phyloP scores from a whole-genome alignment of 2,113 vertebrate species.

The Ciconia boyciana region DNA sequence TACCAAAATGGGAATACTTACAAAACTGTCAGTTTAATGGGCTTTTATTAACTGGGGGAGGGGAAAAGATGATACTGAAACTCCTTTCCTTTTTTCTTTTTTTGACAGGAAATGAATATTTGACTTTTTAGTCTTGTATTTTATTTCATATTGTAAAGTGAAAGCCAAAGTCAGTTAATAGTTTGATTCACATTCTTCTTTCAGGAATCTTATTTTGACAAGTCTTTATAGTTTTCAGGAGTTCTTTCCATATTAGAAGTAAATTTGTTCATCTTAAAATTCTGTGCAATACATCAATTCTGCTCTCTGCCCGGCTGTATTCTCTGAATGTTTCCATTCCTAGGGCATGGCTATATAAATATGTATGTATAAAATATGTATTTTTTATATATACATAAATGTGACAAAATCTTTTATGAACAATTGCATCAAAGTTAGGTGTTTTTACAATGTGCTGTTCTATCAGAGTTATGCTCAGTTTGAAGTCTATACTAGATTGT shows the following conservation, averaged over 20 bases:
- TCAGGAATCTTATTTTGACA: not conserved
- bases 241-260: not conserved
- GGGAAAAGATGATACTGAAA: not conserved
- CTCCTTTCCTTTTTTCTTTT: no score
- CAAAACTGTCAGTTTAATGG: not conserved
- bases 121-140: not conserved
- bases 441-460: not conserved
- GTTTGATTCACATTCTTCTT: not conserved
- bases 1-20: not conserved
- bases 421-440: not conserved
- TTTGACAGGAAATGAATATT: not conserved
- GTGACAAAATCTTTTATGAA: not conserved
- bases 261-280: not conserved
- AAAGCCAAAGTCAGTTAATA: not conserved
- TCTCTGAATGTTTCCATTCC: not conserved
- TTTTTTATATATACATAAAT: not conserved
- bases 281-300: not conserved
- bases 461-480: not conserved
- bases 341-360: not conserved
- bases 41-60: not conserved
- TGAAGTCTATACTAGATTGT: not conserved
- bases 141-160: not conserved
- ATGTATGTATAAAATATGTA: not conserved
- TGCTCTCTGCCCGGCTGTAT: not conserved
- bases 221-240: not conserved